Base-by-base conservation (phyloP, 2,888 invertebrate species). In the Lysandra coridon region DNA sequence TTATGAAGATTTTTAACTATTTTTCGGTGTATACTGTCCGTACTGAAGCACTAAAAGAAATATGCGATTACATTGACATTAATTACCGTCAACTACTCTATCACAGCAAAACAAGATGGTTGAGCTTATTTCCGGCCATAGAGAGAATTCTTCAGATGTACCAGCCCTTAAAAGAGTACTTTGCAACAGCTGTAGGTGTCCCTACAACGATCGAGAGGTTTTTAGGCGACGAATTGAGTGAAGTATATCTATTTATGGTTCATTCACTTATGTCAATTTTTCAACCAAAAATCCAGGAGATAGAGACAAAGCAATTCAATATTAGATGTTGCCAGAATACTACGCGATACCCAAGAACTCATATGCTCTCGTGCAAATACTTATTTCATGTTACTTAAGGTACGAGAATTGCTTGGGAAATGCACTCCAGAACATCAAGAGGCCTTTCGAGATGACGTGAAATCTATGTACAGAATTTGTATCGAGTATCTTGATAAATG, bases 81-180 rank as follows among this genome's bases (percentile, higher is more conserved):
- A 78, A 81, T 64, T 84, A 83, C 79, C 79, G 84, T 57, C 81
- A 85, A 80, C 75, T 85, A 4, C 53, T 84, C 60, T 84, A n/a
- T 75, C 83, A 84, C 73, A 82, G 81, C 80, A 84, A 85, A 73
- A 85, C 84, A 2, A 57, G 84, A 75, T 85, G 83, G 83, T 81
- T 83, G 1, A 84, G 83, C 49, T 81, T 85, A 0, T 83, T 84
- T 81, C 85, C 84, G 74, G 85, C 84, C 23, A 83, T 86, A 14
- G 85, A 85, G 80, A 83, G 84, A 79, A 83, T 85, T 30, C 77
- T 85, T 44, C 83, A 84, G 73, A 81, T 85, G 80, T 85, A 23
- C 23, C 23, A 23, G 23, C 82, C 85, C 30, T 79, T 86, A 74
- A 85, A 85, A 75, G 37, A 81, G 79, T 86, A 84, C 78, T 85